Evolutionary conservation across 2,113 vertebrate genomes (phyloP).

Genomic region (Neogale vison): DNA sequence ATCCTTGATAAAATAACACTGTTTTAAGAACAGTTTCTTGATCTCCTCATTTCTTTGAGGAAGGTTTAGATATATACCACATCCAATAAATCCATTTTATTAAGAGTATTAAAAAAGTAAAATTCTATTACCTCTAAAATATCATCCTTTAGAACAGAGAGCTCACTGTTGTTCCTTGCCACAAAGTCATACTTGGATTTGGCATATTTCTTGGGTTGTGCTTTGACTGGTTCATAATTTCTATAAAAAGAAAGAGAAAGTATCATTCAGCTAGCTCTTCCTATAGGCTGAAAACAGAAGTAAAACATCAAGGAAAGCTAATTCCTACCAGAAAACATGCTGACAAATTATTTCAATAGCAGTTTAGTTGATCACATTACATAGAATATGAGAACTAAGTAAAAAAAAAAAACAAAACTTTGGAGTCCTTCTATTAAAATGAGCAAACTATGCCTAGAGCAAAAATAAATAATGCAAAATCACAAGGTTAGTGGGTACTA

Average conservation of each 20-base stretch:
- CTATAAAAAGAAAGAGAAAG: conserved; percentile 76
- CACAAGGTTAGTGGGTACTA: background rate
- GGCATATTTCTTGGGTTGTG: conserved; percentile 89
- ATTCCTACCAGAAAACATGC: background rate
- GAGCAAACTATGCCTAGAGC: background rate
- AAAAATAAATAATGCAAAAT: background rate
- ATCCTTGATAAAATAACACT: background rate
- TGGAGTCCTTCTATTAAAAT: background rate
- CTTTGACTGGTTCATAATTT: conserved; percentile 86
- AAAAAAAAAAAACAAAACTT: background rate
- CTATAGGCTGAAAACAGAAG: conserved; percentile 5
- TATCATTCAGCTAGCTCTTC: background rate
- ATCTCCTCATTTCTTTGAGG: background rate
- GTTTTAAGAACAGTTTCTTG: background rate
- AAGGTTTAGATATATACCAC: background rate
- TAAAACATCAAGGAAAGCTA: background rate
- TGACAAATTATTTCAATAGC: background rate
- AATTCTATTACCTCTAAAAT: conserved; percentile 91
- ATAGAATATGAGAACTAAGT: background rate
- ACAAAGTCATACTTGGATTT: conserved; percentile 96
- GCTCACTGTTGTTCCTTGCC: conserved; percentile 95
- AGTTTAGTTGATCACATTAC: background rate
- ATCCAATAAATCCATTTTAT: background rate
- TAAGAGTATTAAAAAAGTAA: background rate
- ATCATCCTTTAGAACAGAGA: conserved; percentile 95